Conservation (phyloP, 1,140 invertebrate species). For the Hyles vespertilio region DNA sequence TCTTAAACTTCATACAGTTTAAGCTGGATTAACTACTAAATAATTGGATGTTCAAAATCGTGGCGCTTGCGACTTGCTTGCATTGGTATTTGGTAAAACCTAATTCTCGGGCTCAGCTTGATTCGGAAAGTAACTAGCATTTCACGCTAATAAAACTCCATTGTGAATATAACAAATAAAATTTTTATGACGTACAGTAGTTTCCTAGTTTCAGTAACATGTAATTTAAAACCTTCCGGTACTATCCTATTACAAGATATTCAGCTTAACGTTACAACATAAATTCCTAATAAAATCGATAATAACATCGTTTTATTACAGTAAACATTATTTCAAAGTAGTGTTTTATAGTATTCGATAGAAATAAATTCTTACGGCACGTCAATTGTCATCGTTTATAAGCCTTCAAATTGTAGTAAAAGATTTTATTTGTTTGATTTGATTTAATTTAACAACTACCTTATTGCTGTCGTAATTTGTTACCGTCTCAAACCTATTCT, state of each 20-base stretch:
- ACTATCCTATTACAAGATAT: too few species aligned
- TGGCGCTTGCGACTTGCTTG: slow-evolving; percentile 39
- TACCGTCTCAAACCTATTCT: neutral
- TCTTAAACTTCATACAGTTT: neutral
- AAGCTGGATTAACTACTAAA: slow-evolving; percentile 27
- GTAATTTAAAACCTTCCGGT: too few species aligned
- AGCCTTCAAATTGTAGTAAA: neutral
- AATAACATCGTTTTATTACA: neutral
- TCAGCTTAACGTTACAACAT: neutral
- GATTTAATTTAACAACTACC: neutral
- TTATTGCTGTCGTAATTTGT: too few species aligned
- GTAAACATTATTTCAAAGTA: neutral
- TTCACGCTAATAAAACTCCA: slow-evolving; percentile 35
- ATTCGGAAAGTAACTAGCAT: slow-evolving; percentile 52
- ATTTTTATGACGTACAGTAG: slow-evolving; percentile 9
- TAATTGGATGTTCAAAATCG: slow-evolving; percentile 26
- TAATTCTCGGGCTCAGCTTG: slow-evolving; percentile 35
- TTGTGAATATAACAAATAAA: slow-evolving; percentile 28
- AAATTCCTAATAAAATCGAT: neutral
- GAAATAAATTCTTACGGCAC: neutral
- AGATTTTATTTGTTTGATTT: neutral
- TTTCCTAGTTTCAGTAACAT: too few species aligned
- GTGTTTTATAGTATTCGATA: neutral
- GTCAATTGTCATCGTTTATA: neutral
- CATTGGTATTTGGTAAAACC: slow-evolving; percentile 46